These are phyloP conservation scores for Ectobius pallidus DNA, from an alignment of 2,888 invertebrate species.

Conservation along the genomic window DNA sequence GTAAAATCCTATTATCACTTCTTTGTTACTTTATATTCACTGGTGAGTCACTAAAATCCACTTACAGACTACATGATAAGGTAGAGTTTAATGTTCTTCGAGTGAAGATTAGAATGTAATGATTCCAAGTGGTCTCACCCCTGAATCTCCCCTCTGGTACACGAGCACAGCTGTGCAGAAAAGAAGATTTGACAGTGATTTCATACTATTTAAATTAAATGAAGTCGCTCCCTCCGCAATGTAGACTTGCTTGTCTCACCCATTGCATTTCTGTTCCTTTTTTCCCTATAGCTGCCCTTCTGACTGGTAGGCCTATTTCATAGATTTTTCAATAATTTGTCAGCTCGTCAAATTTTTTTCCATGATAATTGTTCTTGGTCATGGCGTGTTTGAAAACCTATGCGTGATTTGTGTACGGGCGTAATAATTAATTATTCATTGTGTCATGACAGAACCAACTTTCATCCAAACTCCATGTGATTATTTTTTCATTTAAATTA, in stretches of 20 bases:
- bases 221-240: background rate
- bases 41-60: background rate
- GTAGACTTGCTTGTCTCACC: background rate
- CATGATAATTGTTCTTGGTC: too few species aligned
- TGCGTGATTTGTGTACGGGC: too few species aligned
- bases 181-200: conserved; percentile 15
- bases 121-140: background rate
- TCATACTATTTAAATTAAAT: conserved; percentile 24
- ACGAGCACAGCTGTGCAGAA: conserved; percentile 9
- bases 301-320: conserved; percentile 10
- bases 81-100: background rate
- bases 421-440: too few species aligned
- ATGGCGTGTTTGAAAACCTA: too few species aligned
- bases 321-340: conserved; percentile 26
- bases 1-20: background rate
- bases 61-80: background rate
- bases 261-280: background rate
- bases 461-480: too few species aligned
- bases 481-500: too few species aligned
- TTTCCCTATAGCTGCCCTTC: background rate
- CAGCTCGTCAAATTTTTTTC: too few species aligned
- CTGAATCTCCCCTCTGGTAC: background rate
- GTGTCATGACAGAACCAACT: too few species aligned
- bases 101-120: background rate
- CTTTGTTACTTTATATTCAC: background rate